Percentiles rank a stretch among this genome's conserved stretches.
Evolutionary conservation across 1,140 invertebrate genomes (phyloP).

Genomic region (Leptinotarsa texana): DNA sequence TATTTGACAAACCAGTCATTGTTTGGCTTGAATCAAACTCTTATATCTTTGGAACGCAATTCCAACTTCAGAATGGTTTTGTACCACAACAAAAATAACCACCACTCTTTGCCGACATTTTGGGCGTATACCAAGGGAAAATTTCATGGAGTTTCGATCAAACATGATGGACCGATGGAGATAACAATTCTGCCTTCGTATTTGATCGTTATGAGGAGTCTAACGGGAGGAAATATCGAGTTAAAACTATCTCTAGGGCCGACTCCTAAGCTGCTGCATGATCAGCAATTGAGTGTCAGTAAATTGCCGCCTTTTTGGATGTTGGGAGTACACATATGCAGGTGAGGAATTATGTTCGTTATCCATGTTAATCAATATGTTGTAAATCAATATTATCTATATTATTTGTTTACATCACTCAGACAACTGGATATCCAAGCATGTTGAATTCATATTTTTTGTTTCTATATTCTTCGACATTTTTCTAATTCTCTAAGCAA

Average conservation of each 20-base stretch:
- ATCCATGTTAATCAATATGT: neutral
- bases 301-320: constrained; percentile 44
- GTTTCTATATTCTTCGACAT: too few species aligned
- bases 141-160: constrained; percentile 49
- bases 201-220: constrained; percentile 46
- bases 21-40: constrained; percentile 48
- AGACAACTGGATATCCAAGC: too few species aligned
- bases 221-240: constrained; percentile 40
- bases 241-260: constrained; percentile 49
- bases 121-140: constrained; percentile 50
- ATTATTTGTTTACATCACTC: too few species aligned
- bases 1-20: constrained; percentile 46
- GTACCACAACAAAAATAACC: constrained; percentile 48
- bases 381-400: too few species aligned
- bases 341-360: constrained; percentile 37
- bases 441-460: too few species aligned
- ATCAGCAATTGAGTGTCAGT: constrained; percentile 14
- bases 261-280: constrained; percentile 45
- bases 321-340: constrained; percentile 52
- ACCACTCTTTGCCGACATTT: constrained; percentile 47
- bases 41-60: constrained; percentile 34
- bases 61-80: constrained; percentile 36
- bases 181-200: constrained; percentile 49
- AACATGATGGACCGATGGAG: constrained; percentile 50
- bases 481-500: too few species aligned